Evolutionary conservation across 1,140 invertebrate genomes (phyloP).

Genomic region (Zaprionus inermis): DNA sequence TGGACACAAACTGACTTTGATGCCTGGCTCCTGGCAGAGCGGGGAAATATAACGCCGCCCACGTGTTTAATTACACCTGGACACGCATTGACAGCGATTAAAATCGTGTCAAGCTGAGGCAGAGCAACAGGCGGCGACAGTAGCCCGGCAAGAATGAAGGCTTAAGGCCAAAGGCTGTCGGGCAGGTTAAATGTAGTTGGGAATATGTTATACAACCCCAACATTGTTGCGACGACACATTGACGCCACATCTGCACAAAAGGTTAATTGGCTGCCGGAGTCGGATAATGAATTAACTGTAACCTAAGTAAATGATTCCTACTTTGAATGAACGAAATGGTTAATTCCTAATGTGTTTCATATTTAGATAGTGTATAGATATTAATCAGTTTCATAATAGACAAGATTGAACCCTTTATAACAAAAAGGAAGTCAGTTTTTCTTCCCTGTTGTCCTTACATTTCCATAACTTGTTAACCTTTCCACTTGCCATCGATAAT

Average conservation of each 20-base stretch:
- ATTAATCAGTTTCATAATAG: too few relatives aligned
- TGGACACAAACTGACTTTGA: slow-evolving; percentile 9
- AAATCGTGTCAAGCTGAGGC: slow-evolving; percentile 55
- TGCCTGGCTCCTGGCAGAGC: slow-evolving; percentile 15
- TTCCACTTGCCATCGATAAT: slow-evolving; percentile 37
- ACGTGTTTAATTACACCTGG: slow-evolving; percentile 75
- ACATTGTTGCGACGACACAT: slow-evolving; percentile 47
- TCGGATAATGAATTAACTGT: slow-evolving; percentile 18
- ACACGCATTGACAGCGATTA: slow-evolving; percentile 74
- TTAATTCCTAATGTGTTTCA: too few relatives aligned
- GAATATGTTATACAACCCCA: neutral
- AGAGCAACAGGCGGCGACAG: slow-evolving; percentile 39
- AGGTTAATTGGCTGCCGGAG: slow-evolving; percentile 30
- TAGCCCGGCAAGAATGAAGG: neutral
- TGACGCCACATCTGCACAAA: slow-evolving; percentile 33
- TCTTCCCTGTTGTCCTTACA: neutral
- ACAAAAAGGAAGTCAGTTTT: neutral
- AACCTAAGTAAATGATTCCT: neutral
- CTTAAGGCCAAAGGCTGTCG: neutral
- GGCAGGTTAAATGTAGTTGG: neutral
- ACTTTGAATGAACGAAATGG: too few relatives aligned
- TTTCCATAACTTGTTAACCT: neutral
- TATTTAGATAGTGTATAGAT: neutral
- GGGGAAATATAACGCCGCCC: slow-evolving; percentile 35
- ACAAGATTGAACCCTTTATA: neutral